Evolutionary conservation across 2,797 vertebrate genomes (phyloP).

Genomic region (Phrynocephalus forsythii): DNA sequence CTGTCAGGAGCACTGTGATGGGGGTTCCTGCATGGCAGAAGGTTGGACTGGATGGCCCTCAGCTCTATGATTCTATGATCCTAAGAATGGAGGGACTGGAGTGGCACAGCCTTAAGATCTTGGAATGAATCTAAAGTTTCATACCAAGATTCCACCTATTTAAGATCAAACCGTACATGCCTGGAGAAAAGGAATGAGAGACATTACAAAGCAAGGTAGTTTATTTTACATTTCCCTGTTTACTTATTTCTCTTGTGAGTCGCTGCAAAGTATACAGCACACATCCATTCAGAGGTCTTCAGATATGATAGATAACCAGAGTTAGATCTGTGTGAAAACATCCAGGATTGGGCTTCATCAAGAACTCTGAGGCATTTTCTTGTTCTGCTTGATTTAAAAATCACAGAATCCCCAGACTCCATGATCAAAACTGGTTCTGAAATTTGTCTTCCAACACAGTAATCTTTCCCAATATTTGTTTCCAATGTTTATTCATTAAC

Average conservation of each 20-base stretch:
- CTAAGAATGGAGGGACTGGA: constrained; percentile 58
- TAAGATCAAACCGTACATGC: constrained; percentile 60
- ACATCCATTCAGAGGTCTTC: accelerated
- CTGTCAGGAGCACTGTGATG: too few relatives aligned
- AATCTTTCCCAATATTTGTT: too few relatives aligned
- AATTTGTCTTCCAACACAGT: too few relatives aligned
- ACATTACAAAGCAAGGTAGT: constrained; percentile 52
- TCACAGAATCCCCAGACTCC: too few relatives aligned
- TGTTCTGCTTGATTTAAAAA: too few relatives aligned
- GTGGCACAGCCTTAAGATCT: constrained; percentile 55
- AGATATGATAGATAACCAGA: neutral
- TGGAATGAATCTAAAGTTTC: constrained; percentile 64
- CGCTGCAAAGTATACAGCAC: constrained; percentile 35
- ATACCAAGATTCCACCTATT: constrained; percentile 55
- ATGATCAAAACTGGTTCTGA: too few relatives aligned
- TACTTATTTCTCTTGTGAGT: constrained; percentile 55
- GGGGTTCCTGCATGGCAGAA: too few relatives aligned
- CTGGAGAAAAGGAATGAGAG: neutral
- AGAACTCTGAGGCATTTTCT: too few relatives aligned
- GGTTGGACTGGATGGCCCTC: too few relatives aligned
- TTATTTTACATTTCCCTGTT: constrained; percentile 59
- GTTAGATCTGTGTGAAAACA: neutral
- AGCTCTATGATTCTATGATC: too few relatives aligned
- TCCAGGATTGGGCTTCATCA: neutral
- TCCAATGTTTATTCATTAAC: neutral